Base-by-base conservation (phyloP, 2,113 vertebrate species). In the Gasterosteus nipponicus region DNA sequence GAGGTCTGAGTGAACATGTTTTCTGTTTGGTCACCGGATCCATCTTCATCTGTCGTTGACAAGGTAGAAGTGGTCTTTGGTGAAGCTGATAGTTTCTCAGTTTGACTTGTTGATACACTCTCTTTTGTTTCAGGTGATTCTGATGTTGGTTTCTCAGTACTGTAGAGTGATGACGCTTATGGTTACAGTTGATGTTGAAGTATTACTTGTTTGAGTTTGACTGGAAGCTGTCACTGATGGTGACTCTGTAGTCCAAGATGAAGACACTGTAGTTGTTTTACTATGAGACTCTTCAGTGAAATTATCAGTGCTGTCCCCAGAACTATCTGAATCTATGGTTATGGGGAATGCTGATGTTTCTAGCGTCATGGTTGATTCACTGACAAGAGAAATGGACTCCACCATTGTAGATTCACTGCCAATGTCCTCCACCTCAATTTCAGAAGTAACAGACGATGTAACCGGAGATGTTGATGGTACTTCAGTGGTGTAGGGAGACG, bases 81-180 rank as follows among this genome's bases (percentile, higher is more conserved):
- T 60, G 29, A n/a, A 3, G 5, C 19, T n/a, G 58, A 22, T 39
- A 3, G 1, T 61, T 61, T n/a, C 35, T 1, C 33, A 19, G 33
- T n/a, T 5, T n/a, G 18, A 39, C 18, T 61, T 39, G 19, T 39
- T 6, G 54, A 31, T 31, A 31, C 54, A 57, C 5, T 16, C 16
- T 57, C 63, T 11, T n/a, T 1, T 4, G 44, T 41, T 15, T 8
- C 39, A 41, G 58, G 5, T 38, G 51, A 15, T 0, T 15, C 26
- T 47, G 70, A 41, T 61, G 51, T 82, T 29, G 72, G 31, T 62
- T 10, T 39, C 0, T 56, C 53, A 51, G 83, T 84, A 26, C 38
- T 84, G 12, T 44, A 70, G 2, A 53, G 7, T 3, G 59, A 57
- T 7, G 63, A 59, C 54, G 18, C 14, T 22, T 22, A 9, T 0